phyloP scores from a whole-genome alignment of 2,113 vertebrate species.

The Cercocebus atys region DNA sequence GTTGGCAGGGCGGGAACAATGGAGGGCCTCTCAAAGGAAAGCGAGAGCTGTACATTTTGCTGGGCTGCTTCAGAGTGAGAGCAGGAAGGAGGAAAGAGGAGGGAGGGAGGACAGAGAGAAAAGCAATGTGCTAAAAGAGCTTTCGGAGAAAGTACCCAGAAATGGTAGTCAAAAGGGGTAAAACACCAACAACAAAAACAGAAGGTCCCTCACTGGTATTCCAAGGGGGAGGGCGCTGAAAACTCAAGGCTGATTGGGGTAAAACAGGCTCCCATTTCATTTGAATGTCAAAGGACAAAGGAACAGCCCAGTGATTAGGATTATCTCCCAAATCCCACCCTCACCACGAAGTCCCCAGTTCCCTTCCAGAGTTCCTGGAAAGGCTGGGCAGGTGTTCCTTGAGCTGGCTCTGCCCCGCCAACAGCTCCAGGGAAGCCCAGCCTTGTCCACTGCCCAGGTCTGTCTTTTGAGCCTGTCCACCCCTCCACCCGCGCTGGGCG shows the following conservation, averaged over 20 bases:
- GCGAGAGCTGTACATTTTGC: background rate
- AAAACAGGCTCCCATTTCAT: background rate
- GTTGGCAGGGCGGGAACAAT: background rate
- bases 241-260: background rate
- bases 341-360: background rate
- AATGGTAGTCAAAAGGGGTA: background rate
- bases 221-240: fast-evolving
- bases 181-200: background rate
- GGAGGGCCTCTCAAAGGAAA: background rate
- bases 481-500: background rate
- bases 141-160: background rate
- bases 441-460: background rate
- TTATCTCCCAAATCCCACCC: background rate
- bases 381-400: background rate
- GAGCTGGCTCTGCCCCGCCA: background rate
- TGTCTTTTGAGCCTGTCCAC: fast-evolving
- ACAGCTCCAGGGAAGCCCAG: background rate
- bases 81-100: background rate
- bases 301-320: background rate
- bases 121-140: background rate
- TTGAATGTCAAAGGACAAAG: background rate
- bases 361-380: background rate
- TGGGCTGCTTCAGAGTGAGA: background rate
- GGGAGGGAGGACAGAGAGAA: no score
- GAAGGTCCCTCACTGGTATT: background rate